phyloP scores from a whole-genome alignment of 2,888 invertebrate genomes.

The Ochropleura plecta region DNA sequence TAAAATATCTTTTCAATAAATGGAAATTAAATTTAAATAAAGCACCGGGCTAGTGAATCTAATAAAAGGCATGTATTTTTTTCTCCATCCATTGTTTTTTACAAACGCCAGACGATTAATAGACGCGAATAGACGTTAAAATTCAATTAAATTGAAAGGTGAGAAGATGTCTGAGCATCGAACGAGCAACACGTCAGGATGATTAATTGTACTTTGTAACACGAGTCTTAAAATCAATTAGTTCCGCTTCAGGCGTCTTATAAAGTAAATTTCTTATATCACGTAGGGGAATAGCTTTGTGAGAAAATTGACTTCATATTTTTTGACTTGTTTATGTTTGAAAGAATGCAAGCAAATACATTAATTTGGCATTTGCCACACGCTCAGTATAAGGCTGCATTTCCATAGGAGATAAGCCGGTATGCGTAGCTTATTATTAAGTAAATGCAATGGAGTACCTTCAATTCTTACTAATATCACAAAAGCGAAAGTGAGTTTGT shows the following conservation, averaged over 20 bases:
- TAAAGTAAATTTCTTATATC: slow-evolving; percentile 23
- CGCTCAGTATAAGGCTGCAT: too few species aligned
- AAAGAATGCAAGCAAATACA: too few species aligned
- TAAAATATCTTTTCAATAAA: too few species aligned
- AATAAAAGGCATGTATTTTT: too few species aligned
- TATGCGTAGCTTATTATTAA: too few species aligned
- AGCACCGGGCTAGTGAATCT: too few species aligned
- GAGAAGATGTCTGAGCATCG: slow-evolving; percentile 24
- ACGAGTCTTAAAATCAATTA: slow-evolving; percentile 49
- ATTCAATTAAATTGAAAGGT: slow-evolving; percentile 51
- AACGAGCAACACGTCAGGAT: slow-evolving; percentile 37
- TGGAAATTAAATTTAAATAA: too few species aligned
- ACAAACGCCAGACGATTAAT: not conserved
- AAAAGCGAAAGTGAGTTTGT: too few species aligned
- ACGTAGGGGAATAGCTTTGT: not conserved
- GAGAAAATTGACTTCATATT: not conserved
- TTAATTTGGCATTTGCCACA: too few species aligned
- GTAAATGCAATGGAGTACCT: too few species aligned
- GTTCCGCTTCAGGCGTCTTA: slow-evolving; percentile 17
- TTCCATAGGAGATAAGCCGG: too few species aligned
- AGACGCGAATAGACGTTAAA: slow-evolving; percentile 23
- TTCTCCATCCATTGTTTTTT: not conserved
- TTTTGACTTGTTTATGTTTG: not conserved
- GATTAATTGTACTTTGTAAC: slow-evolving; percentile 52
- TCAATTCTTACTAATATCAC: too few species aligned